A percentile compares a stretch with the other conserved stretches of the same genome.
phyloP scores from a whole-genome alignment of 1,140 invertebrate genomes.

The Spodoptera frugiperda region DNA sequence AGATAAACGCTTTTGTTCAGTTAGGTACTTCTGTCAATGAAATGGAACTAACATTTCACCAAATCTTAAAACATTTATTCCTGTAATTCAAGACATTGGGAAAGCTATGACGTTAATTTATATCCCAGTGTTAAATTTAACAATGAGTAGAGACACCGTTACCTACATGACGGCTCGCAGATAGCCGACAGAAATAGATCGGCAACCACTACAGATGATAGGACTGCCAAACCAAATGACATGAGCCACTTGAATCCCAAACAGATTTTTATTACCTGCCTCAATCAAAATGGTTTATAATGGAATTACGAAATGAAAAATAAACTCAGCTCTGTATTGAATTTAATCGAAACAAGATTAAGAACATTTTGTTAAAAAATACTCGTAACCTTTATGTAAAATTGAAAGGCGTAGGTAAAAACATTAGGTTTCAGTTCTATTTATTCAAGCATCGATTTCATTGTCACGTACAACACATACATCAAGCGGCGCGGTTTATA shows the following conservation, averaged over 20 bases:
- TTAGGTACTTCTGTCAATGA: no score
- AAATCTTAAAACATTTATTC: no score
- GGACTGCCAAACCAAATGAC: conserved; percentile 51
- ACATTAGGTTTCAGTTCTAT: background rate
- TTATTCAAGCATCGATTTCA: background rate
- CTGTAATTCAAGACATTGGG: background rate
- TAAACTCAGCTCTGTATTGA: background rate
- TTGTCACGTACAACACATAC: background rate
- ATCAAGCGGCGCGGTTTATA: background rate
- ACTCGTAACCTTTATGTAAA: background rate
- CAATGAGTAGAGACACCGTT: conserved; percentile 55
- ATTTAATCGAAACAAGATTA: conserved; percentile 3
- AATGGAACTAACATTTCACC: no score
- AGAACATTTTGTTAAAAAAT: background rate
- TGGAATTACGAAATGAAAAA: conserved; percentile 6
- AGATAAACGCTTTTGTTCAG: no score
- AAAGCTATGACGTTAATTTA: conserved; percentile 2
- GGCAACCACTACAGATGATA: conserved; percentile 46
- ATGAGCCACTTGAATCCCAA: conserved; percentile 46
- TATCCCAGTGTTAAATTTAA: conserved; percentile 57
- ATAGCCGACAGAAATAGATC: conserved; percentile 49
- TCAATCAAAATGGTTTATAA: conserved; percentile 25
- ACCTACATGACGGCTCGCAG: conserved; percentile 53
- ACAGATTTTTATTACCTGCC: conserved; percentile 47
- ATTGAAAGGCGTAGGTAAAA: background rate